Evolutionary conservation across 2,797 vertebrate genomes (phyloP).

Genomic region (Eidolon dupreanum): DNA sequence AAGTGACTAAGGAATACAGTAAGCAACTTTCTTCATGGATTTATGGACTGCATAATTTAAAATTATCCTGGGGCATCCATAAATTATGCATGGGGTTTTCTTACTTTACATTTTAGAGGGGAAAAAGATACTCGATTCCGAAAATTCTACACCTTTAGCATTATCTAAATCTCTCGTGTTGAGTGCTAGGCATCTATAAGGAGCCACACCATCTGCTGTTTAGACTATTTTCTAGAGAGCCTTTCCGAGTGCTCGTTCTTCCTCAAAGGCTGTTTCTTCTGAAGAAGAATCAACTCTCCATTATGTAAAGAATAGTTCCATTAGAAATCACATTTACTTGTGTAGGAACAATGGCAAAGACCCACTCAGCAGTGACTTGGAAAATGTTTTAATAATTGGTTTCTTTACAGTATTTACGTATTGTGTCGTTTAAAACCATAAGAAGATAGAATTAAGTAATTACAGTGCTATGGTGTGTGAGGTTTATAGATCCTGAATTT

Average conservation of each 20-base stretch:
- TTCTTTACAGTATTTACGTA: not conserved
- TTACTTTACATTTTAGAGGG: slow-evolving; percentile 79
- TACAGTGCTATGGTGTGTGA: not conserved
- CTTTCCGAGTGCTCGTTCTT: not conserved
- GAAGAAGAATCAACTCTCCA: not conserved
- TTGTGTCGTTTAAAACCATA: not conserved
- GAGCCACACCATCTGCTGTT: not conserved
- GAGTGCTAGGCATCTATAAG: not conserved
- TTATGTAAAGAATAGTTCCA: not conserved
- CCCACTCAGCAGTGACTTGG: not conserved
- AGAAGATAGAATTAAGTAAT: not conserved
- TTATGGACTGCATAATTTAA: slow-evolving; percentile 86
- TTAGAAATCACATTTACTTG: not conserved
- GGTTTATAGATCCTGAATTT: not conserved
- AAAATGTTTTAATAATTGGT: not conserved
- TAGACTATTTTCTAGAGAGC: not conserved
- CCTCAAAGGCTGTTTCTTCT: not conserved
- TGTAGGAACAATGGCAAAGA: not conserved
- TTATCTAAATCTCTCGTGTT: not conserved
- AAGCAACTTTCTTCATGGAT: slow-evolving; percentile 82
- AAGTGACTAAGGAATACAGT: slow-evolving; percentile 81
- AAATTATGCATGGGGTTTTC: slow-evolving; percentile 87
- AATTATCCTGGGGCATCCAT: slow-evolving; percentile 83
- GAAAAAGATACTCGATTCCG: slow-evolving; percentile 70
- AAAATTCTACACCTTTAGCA: slow-evolving; percentile 34